Conservation (phyloP, 2,797 vertebrate genomes). For the Melanotaenia nigrans region DNA sequence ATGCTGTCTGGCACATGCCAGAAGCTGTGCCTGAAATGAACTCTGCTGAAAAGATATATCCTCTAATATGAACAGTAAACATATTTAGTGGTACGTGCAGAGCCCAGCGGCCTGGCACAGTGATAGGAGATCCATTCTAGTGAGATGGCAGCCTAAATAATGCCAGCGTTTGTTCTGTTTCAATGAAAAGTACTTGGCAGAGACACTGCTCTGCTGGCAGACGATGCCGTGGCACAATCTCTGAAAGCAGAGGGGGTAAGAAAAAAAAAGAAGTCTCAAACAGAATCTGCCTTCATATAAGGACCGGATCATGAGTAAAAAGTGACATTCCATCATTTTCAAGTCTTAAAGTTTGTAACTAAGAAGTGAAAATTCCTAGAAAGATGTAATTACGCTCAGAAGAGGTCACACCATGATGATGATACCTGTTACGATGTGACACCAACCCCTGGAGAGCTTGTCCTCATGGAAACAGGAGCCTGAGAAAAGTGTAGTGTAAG, state of each 20-base stretch:
- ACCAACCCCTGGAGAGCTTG: slow-evolving; percentile 42
- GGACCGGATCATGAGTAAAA: slow-evolving; percentile 20
- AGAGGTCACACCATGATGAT: slow-evolving; percentile 29
- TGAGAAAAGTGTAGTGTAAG: slow-evolving; percentile 70
- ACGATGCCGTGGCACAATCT: slow-evolving; percentile 67
- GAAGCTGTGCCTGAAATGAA: slow-evolving; percentile 28
- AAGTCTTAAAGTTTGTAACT: slow-evolving; percentile 36
- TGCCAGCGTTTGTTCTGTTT: slow-evolving; percentile 71
- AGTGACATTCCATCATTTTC: slow-evolving; percentile 36
- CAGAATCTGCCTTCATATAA: slow-evolving; percentile 49
- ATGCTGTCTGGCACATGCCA: slow-evolving; percentile 33
- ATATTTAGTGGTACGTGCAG: slow-evolving; percentile 57
- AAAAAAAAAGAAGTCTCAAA: slow-evolving; percentile 53
- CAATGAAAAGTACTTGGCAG: slow-evolving; percentile 77
- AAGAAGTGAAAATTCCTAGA: slow-evolving; percentile 36
- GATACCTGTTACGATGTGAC: slow-evolving; percentile 60
- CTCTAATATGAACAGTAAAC: slow-evolving; percentile 55
- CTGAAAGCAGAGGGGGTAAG: slow-evolving; percentile 29
- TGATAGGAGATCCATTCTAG: slow-evolving; percentile 57
- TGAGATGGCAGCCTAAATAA: slow-evolving; percentile 76
- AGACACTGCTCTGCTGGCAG: slow-evolving; percentile 66
- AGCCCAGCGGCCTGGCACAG: slow-evolving; percentile 57
- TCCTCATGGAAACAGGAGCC: slow-evolving; percentile 71
- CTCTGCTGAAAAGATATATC: slow-evolving; percentile 45
- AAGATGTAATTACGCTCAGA: slow-evolving; percentile 61